Base-by-base conservation (phyloP, 2,888 invertebrate genomes). In the Ernsta delagoae region DNA sequence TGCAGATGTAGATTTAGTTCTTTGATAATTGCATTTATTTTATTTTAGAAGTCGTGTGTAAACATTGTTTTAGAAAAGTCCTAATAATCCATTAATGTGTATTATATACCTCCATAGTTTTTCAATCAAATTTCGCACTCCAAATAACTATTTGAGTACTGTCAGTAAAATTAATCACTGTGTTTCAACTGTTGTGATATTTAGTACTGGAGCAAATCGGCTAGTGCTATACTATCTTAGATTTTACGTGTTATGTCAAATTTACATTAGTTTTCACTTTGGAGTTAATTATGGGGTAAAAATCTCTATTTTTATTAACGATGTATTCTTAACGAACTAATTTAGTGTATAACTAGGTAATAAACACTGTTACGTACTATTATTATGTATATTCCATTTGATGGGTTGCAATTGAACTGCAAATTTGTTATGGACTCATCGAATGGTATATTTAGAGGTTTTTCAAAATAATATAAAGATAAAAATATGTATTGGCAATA, bases 391-490 rank as follows among this genome's bases (percentile, higher is more conserved):
- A 75, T 78, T 79, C 75, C 76, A 73, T 81, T 80, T 73, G 76
- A 72, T 80, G 81, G 77, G 76, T 71, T 68, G 75, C 50, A 50
- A 16, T 60, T 50, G 65, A 66, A 70, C 68, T 70, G 68, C 59
- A 50, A 36, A 39, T 39, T 36, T 57, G 75, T 70, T 73, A 75
- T 75, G 74, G 76, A 74, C 79, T 82, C 82, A 75, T 81, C 80
- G 82, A 78, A 82, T 80, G 77, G 80, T 73, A 78, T 78, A 77
- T 78, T 81, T 80, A 78, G 83, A 73, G 76, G 79, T 84, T 88
- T 84, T 88, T 84, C 85, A 85, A 78, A n/a, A n/a, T n/a, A 80
- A 80, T 81, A 83, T 85, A 86, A 83, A 82, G 79, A 76, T 77
- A 77, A 80, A 79, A 78, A 74, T 75, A 79, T 77, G 79, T 77